Conservation (phyloP, 1,140 invertebrate species). For the Dendrolimus punctatus region DNA sequence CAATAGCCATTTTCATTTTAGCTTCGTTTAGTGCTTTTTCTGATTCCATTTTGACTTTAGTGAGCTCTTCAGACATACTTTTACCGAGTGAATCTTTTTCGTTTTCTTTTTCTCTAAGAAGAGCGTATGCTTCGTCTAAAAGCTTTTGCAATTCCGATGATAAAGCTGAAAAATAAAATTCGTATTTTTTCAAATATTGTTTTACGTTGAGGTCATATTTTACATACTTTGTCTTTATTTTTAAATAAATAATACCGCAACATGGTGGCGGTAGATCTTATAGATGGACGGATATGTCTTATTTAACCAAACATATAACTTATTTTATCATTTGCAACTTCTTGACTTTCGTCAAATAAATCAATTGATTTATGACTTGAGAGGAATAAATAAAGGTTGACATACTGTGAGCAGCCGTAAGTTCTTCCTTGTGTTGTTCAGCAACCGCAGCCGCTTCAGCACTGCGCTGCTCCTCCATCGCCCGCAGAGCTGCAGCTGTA, state of each 20-base stretch:
- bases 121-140: conserved; percentile 64
- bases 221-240: too few species aligned
- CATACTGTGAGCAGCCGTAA: conserved; percentile 58
- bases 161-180: conserved; percentile 41
- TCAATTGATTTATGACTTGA: too few species aligned
- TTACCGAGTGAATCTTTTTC: conserved; percentile 68
- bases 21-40: conserved; percentile 63
- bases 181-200: neutral
- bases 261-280: neutral
- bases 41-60: conserved; percentile 53
- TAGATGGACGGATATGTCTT: too few species aligned
- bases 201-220: too few species aligned
- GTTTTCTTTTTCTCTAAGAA: conserved; percentile 65
- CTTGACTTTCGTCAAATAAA: too few species aligned
- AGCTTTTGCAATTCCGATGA: conserved; percentile 67
- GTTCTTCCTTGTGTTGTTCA: conserved; percentile 62
- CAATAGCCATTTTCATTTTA: conserved; percentile 60
- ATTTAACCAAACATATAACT: too few species aligned
- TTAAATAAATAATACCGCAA: neutral
- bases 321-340: too few species aligned
- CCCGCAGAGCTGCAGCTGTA: conserved; percentile 55
- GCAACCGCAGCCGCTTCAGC: conserved; percentile 41
- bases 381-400: neutral
- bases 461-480: conserved; percentile 49
- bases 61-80: conserved; percentile 64